Conservation (phyloP, 2,888 invertebrate species). For the Graphium colonna region DNA sequence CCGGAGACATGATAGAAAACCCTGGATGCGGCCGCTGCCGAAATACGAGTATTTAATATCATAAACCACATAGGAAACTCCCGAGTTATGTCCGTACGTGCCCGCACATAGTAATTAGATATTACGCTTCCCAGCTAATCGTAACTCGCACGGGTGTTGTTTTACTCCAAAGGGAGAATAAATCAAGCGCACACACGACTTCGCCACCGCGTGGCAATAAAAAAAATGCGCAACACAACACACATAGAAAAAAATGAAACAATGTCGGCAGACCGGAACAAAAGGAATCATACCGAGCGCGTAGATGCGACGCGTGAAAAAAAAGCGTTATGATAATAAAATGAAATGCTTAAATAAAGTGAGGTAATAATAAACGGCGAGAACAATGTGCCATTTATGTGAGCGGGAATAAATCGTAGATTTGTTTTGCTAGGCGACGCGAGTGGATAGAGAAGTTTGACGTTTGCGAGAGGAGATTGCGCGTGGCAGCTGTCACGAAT, state of each 20-base stretch:
- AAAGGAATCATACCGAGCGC: constrained; percentile 73
- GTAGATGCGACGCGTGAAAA: constrained; percentile 65
- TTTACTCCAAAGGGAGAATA: constrained; percentile 76
- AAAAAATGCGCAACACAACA: constrained; percentile 52
- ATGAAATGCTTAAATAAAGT: constrained; percentile 73
- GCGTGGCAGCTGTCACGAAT: constrained; percentile 62
- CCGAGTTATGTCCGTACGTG: constrained; percentile 77
- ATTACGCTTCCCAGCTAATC: constrained; percentile 74
- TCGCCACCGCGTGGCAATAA: constrained; percentile 65
- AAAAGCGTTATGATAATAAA: constrained; percentile 77
- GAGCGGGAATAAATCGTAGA: constrained; percentile 60
- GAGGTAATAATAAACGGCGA: constrained; percentile 67
- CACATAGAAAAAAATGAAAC: constrained; percentile 59
- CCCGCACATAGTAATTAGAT: constrained; percentile 78
- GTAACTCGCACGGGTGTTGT: constrained; percentile 78
- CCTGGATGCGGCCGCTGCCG: constrained; percentile 67
- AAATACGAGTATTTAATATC: constrained; percentile 79
- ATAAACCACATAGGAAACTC: constrained; percentile 77
- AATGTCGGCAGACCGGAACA: constrained; percentile 71
- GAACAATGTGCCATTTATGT: constrained; percentile 70
- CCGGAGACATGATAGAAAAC: constrained; percentile 60
- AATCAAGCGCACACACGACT: constrained; percentile 63
- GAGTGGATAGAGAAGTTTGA: constrained; percentile 64
- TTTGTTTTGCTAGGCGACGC: constrained; percentile 62
- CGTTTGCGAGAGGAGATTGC: constrained; percentile 45